Evolutionary conservation across 2,797 vertebrate genomes (phyloP).

Genomic region (Mico argentatus): DNA sequence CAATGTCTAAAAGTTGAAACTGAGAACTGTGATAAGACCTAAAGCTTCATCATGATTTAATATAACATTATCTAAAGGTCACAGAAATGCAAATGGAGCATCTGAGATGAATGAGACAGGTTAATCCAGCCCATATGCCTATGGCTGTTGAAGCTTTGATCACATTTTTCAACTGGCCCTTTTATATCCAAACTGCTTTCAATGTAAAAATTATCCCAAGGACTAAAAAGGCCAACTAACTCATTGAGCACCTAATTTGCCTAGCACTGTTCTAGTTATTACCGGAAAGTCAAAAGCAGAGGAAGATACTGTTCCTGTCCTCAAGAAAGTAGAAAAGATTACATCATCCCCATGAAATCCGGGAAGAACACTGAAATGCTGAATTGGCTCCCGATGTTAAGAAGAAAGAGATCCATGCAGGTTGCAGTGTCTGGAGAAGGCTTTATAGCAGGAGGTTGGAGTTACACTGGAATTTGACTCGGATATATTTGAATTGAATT

Average conservation of each 20-base stretch:
- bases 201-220: slow-evolving; percentile 16
- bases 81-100: not conserved
- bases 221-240: not conserved
- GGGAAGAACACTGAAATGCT: not conserved
- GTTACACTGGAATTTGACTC: not conserved
- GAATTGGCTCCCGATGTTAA: not conserved
- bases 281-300: not conserved
- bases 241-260: not conserved
- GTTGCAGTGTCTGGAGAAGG: not conserved
- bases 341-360: not conserved
- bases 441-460: not conserved
- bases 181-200: not conserved
- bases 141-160: not conserved
- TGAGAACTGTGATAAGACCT: not conserved
- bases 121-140: not conserved
- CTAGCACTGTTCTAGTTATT: not conserved
- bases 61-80: not conserved
- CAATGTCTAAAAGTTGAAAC: not conserved
- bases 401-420: not conserved
- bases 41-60: not conserved
- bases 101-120: not conserved
- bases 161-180: not conserved
- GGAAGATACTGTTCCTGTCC: not conserved
- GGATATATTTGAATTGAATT: not conserved
- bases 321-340: not conserved